Evolutionary conservation across 92 coral and sea anemone genomes (phyloP).

Genomic region (Parazoanthus atlanticus): DNA sequence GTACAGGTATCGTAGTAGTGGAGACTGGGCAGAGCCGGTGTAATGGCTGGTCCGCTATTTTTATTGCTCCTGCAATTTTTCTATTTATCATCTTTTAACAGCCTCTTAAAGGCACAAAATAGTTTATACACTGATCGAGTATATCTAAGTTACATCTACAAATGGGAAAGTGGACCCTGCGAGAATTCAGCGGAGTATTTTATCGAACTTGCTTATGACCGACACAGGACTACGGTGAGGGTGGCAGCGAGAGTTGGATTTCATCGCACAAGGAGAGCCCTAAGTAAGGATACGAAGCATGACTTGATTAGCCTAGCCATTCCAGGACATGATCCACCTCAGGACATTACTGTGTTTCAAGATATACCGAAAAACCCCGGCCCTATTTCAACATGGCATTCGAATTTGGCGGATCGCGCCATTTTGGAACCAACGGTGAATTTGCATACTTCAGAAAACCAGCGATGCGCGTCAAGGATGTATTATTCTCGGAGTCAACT

Average conservation of each 20-base stretch:
- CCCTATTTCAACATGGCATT: not conserved
- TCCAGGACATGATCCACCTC: not conserved
- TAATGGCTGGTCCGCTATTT: not conserved
- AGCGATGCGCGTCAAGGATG: conserved; percentile 15
- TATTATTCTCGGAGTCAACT: conserved; percentile 14
- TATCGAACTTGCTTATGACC: conserved; percentile 15
- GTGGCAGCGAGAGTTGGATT: conserved; percentile 7
- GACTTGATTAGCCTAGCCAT: not conserved
- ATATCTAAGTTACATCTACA: not conserved
- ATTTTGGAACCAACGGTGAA: not conserved
- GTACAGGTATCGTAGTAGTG: too few species aligned
- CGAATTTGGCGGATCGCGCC: not conserved
- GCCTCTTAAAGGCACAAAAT: not conserved
- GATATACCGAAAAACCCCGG: not conserved
- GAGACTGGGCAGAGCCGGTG: conserved; percentile 3
- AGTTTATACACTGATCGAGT: conserved; percentile 2
- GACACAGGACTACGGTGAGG: not conserved
- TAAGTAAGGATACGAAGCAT: not conserved
- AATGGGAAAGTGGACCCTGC: not conserved
- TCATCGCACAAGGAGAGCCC: conserved; percentile 15
- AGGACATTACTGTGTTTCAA: not conserved
- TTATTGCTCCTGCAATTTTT: conserved; percentile 1
- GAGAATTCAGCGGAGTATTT: conserved; percentile 2
- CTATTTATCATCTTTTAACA: not conserved
- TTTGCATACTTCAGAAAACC: conserved; percentile 8